These are phyloP conservation scores for Lineus longissimus DNA, from an alignment of 1,140 invertebrate genomes.

Conservation along the genomic window DNA sequence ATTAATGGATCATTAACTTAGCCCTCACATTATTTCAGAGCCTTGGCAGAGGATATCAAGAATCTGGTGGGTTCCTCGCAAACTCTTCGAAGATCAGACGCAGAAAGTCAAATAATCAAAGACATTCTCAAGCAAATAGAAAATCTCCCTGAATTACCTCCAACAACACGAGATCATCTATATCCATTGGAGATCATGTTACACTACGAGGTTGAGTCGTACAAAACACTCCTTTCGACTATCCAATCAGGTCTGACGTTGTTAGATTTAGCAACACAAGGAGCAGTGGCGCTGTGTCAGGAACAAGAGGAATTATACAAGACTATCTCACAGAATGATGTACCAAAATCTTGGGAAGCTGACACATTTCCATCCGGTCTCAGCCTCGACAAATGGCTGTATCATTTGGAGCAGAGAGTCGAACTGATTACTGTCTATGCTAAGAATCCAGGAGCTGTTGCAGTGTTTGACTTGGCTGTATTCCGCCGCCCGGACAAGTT, in stretches of 20 bases:
- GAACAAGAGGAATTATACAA: conserved; percentile 26
- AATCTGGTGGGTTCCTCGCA: background rate
- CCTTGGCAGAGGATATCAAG: conserved; percentile 6
- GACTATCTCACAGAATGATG: conserved; percentile 27
- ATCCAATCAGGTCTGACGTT: conserved; percentile 31
- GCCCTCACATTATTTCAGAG: background rate
- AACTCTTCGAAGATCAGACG: background rate
- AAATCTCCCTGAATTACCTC: conserved; percentile 31
- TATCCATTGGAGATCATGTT: conserved; percentile 41
- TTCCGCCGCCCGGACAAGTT: conserved; percentile 44
- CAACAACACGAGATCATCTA: conserved; percentile 33
- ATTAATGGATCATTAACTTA: too few relatives aligned
- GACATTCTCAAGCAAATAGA: conserved; percentile 26
- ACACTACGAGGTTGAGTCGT: conserved; percentile 35
- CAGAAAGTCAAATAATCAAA: conserved; percentile 5
- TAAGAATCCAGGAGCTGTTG: conserved; percentile 15
- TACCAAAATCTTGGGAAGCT: conserved; percentile 34
- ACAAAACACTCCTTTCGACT: conserved; percentile 26
- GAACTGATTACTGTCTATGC: conserved; percentile 26
- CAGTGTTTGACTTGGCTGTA: conserved; percentile 31
- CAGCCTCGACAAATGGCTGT: conserved; percentile 33
- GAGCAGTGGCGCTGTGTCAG: conserved; percentile 26
- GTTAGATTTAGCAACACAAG: conserved; percentile 25
- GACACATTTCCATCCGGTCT: conserved; percentile 29
- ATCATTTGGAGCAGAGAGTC: conserved; percentile 22